Evolutionary conservation across 2,888 invertebrate species (phyloP).

Genomic region (Bembecia ichneumoniformis): DNA sequence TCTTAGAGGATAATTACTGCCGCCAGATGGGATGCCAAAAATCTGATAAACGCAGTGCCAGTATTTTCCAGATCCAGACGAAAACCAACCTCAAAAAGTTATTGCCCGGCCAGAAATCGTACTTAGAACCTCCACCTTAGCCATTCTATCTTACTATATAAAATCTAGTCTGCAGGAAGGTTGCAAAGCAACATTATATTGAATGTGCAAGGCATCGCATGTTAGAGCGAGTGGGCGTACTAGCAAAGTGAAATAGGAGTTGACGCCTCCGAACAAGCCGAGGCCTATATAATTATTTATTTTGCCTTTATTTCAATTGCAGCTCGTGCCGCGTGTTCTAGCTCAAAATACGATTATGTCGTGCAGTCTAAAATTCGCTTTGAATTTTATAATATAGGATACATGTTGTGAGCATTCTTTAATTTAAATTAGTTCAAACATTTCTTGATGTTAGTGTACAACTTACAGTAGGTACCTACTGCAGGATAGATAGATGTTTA

Average conservation of each 20-base stretch:
- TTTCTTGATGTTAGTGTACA: no score
- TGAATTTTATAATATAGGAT: slow-evolving; percentile 6
- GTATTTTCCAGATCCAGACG: no score
- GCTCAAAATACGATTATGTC: slow-evolving; percentile 13
- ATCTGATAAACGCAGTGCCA: no score
- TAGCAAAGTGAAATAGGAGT: slow-evolving; percentile 27
- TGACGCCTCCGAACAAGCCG: slow-evolving; percentile 22
- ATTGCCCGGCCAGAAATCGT: not conserved
- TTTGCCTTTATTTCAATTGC: slow-evolving; percentile 25
- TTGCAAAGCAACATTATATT: no score
- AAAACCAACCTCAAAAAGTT: not conserved
- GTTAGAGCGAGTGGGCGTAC: slow-evolving; percentile 24
- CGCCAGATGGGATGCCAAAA: no score
- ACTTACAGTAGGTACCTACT: no score
- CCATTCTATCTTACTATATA: not conserved
- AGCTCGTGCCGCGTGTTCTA: slow-evolving; percentile 4
- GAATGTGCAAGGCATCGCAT: slow-evolving; percentile 1
- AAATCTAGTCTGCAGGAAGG: no score
- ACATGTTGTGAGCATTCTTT: no score
- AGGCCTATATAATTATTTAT: slow-evolving; percentile 7
- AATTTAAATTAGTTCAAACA: no score
- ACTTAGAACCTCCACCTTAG: not conserved
- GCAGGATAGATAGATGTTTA: no score
- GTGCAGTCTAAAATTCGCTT: slow-evolving; percentile 19
- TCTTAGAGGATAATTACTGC: no score